These are phyloP conservation scores for Tachysurus vachellii DNA, from an alignment of 2,113 vertebrate genomes.

Conservation along the genomic window DNA sequence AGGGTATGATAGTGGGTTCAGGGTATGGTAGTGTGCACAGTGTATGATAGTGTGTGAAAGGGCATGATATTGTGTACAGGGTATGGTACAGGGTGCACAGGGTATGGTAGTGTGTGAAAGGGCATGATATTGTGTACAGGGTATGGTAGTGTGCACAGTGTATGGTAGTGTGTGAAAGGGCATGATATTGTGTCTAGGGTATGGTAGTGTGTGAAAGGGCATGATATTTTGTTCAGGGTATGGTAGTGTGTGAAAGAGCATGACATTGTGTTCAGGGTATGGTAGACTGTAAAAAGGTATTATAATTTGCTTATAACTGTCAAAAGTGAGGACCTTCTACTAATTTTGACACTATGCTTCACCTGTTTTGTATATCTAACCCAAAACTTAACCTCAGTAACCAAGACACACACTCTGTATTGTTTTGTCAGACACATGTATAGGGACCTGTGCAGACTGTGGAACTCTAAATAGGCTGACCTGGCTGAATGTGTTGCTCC, in stretches of 20 bases:
- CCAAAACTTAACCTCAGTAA: not conserved
- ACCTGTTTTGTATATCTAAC: not conserved
- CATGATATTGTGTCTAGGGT: not conserved
- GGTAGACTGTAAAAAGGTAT: not conserved
- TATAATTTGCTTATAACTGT: not conserved
- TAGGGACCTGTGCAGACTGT: constrained; percentile 19
- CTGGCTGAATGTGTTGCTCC: constrained; percentile 25
- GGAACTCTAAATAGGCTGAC: constrained; percentile 40
- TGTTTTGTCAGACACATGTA: not conserved
- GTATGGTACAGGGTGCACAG: not conserved
- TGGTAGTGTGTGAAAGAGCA: not conserved
- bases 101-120: not conserved
- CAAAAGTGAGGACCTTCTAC: not conserved
- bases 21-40: not conserved
- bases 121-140: not conserved
- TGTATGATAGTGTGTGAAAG: not conserved
- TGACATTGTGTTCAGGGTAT: not conserved
- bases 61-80: not conserved
- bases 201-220: not conserved
- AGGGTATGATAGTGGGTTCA: not conserved
- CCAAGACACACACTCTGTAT: not conserved
- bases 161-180: not conserved
- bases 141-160: not conserved
- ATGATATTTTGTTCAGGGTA: not conserved
- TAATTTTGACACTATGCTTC: not conserved